These are phyloP conservation scores for Odontomachus brunneus DNA, from an alignment of 1,140 invertebrate genomes.

Conservation along the genomic window DNA sequence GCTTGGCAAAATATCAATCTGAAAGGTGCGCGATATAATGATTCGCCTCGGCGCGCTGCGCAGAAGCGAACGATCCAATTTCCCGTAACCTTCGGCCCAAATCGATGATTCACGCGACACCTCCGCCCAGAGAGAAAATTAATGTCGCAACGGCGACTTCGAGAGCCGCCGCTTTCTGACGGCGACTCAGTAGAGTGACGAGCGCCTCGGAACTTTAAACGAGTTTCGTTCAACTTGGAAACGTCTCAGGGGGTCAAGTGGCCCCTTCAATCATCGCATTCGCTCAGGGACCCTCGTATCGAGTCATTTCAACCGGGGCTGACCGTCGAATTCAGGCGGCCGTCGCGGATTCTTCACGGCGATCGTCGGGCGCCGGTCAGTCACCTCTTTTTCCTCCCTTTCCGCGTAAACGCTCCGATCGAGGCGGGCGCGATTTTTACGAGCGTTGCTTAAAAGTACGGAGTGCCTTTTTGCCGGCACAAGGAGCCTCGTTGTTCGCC, in stretches of 20 bases:
- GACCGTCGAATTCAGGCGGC: conserved; percentile 20
- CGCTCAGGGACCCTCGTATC: conserved; percentile 8
- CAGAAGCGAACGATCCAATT: conserved; percentile 18
- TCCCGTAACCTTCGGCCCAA: conserved; percentile 22
- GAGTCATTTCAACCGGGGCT: background rate
- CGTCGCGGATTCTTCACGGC: conserved; percentile 10
- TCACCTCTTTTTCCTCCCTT: conserved; percentile 25
- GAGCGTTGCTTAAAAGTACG: conserved; percentile 38
- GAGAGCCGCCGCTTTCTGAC: background rate
- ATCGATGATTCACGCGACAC: conserved; percentile 42
- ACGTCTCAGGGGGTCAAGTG: conserved; percentile 36
- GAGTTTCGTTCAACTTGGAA: conserved; percentile 16
- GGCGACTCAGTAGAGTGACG: background rate
- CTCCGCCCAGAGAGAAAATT: conserved; percentile 24
- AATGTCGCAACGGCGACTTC: conserved; percentile 19
- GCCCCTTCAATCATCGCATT: conserved; percentile 34
- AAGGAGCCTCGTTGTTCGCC: conserved; percentile 48
- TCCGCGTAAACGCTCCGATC: conserved; percentile 1
- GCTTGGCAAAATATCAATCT: background rate
- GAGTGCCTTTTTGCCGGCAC: conserved; percentile 26
- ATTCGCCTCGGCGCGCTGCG: background rate
- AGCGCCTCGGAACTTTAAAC: conserved; percentile 34
- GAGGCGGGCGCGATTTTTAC: conserved; percentile 48
- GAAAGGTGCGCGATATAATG: no score
- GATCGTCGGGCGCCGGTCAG: conserved; percentile 10